phyloP scores from a whole-genome alignment of 2,797 vertebrate genomes.

The Gallinago solitaria region DNA sequence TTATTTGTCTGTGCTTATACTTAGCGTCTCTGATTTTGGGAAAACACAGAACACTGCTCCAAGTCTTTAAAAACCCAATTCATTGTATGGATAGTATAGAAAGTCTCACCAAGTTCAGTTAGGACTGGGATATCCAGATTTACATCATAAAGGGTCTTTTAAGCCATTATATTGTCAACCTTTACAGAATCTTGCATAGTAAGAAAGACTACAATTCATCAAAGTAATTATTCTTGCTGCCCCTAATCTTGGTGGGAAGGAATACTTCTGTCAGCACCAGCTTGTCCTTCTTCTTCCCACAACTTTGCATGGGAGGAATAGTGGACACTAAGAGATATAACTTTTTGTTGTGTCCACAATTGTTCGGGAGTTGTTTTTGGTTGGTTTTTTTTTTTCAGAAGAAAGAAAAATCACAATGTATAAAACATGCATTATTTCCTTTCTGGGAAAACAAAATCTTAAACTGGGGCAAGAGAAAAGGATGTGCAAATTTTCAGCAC shows the following conservation, averaged over 20 bases:
- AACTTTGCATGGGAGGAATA: not conserved
- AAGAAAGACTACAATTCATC: constrained; percentile 42
- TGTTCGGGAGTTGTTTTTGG: not conserved
- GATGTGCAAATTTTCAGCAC: not conserved
- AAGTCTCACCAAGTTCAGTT: not conserved
- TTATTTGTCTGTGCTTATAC: not conserved
- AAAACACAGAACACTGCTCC: not conserved
- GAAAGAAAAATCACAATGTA: not conserved
- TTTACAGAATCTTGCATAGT: not conserved
- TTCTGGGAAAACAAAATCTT: not conserved
- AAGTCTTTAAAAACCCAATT: not conserved
- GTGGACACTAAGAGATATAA: not conserved
- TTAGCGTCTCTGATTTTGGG: not conserved
- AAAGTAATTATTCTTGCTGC: constrained; percentile 39
- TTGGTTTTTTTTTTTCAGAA: not conserved
- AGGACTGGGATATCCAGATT: constrained; percentile 39
- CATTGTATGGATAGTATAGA: not conserved
- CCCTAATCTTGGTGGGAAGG: constrained; percentile 51
- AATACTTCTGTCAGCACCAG: not conserved
- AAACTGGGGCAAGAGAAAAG: not conserved
- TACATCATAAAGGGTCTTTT: constrained; percentile 51
- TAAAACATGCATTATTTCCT: not conserved
- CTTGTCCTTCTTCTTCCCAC: constrained; percentile 1
- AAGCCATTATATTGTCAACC: constrained; percentile 20
- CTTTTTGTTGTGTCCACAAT: not conserved